These are phyloP conservation scores for Camelus dromedarius DNA, from an alignment of 2,113 vertebrate species.

Conservation along the genomic window DNA sequence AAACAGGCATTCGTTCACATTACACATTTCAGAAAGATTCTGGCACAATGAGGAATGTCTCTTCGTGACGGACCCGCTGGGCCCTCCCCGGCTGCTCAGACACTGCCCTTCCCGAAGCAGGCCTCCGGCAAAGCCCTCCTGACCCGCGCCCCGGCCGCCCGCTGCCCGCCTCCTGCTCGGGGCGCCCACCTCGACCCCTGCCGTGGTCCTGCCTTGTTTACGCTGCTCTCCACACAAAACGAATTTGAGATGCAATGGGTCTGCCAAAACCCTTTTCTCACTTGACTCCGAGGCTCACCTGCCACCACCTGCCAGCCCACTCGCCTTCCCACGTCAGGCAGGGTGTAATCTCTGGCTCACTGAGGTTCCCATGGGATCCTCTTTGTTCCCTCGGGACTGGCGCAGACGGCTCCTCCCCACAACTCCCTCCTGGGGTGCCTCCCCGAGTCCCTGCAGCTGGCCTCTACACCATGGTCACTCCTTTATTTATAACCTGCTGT, in stretches of 20 bases:
- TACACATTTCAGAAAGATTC: neutral
- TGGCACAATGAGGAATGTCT: neutral
- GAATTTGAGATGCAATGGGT: neutral
- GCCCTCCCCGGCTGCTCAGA: too few relatives aligned
- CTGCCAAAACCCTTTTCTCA: neutral
- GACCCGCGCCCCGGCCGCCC: neutral
- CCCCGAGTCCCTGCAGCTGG: accelerated
- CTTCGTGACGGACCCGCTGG: accelerated
- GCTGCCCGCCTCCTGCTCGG: neutral
- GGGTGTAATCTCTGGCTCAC: neutral
- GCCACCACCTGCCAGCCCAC: neutral
- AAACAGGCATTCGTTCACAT: neutral
- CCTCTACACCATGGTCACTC: accelerated
- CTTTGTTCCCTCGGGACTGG: accelerated
- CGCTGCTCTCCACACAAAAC: accelerated
- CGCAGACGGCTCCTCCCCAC: neutral
- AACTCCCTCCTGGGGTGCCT: neutral
- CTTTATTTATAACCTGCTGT: neutral
- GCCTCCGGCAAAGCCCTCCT: neutral
- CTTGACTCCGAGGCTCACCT: accelerated
- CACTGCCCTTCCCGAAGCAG: accelerated
- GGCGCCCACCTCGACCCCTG: accelerated
- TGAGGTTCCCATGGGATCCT: neutral
- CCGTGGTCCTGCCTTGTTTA: neutral
- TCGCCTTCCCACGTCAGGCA: neutral